A percentile compares a stretch with the other conserved stretches of the same genome.
Evolutionary conservation across 2,113 vertebrate genomes (phyloP).

Genomic region (Urocynchramus pylzowi): DNA sequence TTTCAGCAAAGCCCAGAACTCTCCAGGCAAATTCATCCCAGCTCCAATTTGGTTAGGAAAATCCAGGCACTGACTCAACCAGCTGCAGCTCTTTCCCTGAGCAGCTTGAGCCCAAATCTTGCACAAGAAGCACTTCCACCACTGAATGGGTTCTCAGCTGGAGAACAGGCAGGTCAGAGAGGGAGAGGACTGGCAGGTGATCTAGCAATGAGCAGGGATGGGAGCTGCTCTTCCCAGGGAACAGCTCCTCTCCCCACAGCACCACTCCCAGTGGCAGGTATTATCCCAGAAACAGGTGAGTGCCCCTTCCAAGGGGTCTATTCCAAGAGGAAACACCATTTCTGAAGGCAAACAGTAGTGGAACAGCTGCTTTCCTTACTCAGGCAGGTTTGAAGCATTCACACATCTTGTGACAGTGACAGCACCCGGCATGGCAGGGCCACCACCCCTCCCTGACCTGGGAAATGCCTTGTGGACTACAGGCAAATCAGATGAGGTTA

Average conservation of each 20-base stretch:
- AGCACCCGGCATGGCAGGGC: not conserved
- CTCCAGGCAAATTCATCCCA: not conserved
- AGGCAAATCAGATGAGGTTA: not conserved
- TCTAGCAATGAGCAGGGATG: not conserved
- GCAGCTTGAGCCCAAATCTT: not conserved
- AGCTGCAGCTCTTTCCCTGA: not conserved
- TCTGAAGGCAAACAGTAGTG: not conserved
- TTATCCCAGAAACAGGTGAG: not conserved
- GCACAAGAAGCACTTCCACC: not conserved
- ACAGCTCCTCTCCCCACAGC: not conserved
- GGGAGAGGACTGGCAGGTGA: accelerated
- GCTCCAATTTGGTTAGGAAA: not conserved
- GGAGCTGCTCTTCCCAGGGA: not conserved
- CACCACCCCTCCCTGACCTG: not conserved
- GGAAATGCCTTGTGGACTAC: not conserved
- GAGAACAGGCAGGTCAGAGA: not conserved
- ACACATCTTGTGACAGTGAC: not conserved
- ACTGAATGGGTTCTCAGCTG: not conserved
- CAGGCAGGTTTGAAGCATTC: not conserved
- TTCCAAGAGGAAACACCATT: not conserved
- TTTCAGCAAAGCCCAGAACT: not conserved
- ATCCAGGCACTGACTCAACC: not conserved
- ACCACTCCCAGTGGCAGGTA: accelerated
- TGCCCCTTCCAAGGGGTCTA: accelerated
- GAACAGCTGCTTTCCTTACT: not conserved